A percentile compares a stretch with the other conserved stretches of the same genome.
phyloP scores from a whole-genome alignment of 2,797 vertebrate species.

The Aldrovandia affinis region DNA sequence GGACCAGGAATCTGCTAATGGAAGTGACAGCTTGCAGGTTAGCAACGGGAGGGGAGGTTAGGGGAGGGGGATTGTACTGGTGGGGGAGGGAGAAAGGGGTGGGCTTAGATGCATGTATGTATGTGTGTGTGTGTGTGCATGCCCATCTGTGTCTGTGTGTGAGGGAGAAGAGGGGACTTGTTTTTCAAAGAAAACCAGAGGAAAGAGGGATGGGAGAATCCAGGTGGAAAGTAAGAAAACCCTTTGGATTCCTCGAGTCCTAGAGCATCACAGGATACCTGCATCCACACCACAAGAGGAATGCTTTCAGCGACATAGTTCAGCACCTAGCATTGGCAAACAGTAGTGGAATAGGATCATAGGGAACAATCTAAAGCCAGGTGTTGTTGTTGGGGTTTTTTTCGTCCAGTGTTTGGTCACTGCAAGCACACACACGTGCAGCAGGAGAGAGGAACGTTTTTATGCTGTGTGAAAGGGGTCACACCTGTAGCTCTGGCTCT shows the following conservation, averaged over 20 bases:
- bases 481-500: not conserved
- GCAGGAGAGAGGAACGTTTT: not conserved
- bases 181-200: not conserved
- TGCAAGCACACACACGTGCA: not conserved
- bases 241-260: too few species aligned
- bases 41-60: not conserved
- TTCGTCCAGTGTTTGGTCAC: not conserved
- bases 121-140: not conserved
- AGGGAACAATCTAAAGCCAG: not conserved
- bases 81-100: not conserved
- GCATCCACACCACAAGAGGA: not conserved
- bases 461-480: not conserved
- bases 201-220: too few species aligned
- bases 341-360: not conserved
- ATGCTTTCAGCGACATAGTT: not conserved
- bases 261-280: not conserved
- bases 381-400: not conserved
- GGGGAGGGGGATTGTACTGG: constrained; percentile 5
- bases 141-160: constrained; percentile 41
- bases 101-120: constrained; percentile 14
- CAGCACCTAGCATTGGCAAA: too few species aligned
- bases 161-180: not conserved
- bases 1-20: not conserved
- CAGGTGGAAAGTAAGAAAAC: too few species aligned
- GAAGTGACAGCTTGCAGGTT: constrained; percentile 31